Percentiles rank a stretch among this genome's conserved stretches.
Evolutionary conservation across 2,888 invertebrate species (phyloP).

Genomic region (Anarsia innoxiella): DNA sequence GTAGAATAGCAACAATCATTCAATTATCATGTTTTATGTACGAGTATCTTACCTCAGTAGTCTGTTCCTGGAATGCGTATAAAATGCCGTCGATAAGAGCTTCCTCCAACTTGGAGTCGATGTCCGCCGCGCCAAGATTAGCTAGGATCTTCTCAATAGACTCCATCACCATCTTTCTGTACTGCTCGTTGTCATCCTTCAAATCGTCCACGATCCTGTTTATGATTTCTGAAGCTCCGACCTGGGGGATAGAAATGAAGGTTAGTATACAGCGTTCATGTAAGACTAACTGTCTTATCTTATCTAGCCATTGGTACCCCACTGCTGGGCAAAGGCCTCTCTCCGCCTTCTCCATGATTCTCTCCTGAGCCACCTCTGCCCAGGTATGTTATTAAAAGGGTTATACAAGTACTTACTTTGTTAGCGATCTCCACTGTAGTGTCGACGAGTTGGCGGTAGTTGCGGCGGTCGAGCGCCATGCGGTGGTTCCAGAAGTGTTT

Average conservation of each 20-base stretch:
- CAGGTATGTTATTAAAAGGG: not conserved
- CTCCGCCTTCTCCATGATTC: too few species aligned
- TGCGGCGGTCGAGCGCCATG: conserved; percentile 98
- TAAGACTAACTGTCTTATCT: not conserved
- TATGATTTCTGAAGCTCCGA: conserved; percentile 99
- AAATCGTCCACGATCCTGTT: conserved; percentile 98
- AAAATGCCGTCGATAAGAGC: conserved; percentile 99
- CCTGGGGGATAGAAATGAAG: conserved; percentile 53
- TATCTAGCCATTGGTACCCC: too few species aligned
- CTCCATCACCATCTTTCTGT: conserved; percentile 99
- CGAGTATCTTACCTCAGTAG: conserved; percentile 88
- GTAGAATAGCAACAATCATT: too few species aligned
- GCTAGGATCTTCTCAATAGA: conserved; percentile 99
- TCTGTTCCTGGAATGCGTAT: conserved; percentile 99
- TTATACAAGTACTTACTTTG: conserved; percentile 79
- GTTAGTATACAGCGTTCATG: too few species aligned
- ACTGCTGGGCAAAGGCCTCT: too few species aligned
- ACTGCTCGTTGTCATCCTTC: conserved; percentile 99
- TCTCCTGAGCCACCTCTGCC: too few species aligned
- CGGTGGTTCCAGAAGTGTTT: conserved; percentile 99
- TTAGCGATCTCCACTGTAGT: conserved; percentile 99
- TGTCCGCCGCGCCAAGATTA: conserved; percentile 97
- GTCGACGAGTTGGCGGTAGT: conserved; percentile 98
- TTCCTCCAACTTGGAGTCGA: conserved; percentile 98
- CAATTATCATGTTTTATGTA: too few species aligned